Conservation (phyloP, 2,888 invertebrate species). For the Melinaea marsaeus region DNA sequence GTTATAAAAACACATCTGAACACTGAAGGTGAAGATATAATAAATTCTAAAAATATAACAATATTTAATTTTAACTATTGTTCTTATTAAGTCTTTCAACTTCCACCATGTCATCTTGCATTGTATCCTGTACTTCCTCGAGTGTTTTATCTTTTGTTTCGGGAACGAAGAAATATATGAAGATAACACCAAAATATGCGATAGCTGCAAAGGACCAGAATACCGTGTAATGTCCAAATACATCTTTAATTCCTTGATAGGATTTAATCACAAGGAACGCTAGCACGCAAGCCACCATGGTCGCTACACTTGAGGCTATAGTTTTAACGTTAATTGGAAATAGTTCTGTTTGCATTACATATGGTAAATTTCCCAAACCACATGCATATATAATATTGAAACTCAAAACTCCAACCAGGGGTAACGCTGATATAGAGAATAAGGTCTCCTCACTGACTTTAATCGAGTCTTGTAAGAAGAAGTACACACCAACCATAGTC, state of each 20-base stretch:
- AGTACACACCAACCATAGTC: constrained; percentile 72
- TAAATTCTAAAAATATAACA: too few species aligned
- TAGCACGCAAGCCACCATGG: constrained; percentile 75
- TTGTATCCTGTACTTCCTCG: constrained; percentile 77
- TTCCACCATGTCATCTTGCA: constrained; percentile 57
- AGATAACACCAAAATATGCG: constrained; percentile 76
- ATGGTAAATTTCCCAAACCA: constrained; percentile 79
- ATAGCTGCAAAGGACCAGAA: constrained; percentile 78
- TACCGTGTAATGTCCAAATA: constrained; percentile 76
- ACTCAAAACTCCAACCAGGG: constrained; percentile 74
- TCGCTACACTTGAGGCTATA: constrained; percentile 77
- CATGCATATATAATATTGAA: constrained; percentile 79
- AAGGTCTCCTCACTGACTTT: constrained; percentile 52
- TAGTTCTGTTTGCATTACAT: constrained; percentile 80
- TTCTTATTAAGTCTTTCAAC: constrained; percentile 37
- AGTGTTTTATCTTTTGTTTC: constrained; percentile 81
- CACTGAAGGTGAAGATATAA: too few species aligned
- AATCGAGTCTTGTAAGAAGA: constrained; percentile 69
- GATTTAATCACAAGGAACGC: constrained; percentile 79
- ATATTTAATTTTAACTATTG: neutral
- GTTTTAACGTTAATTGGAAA: constrained; percentile 81
- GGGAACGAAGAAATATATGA: constrained; percentile 77
- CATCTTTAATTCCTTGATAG: constrained; percentile 76
- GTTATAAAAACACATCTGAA: too few species aligned
- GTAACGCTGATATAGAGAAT: constrained; percentile 66